Base-by-base conservation (phyloP, 2,797 vertebrate species). In the Cuniculus paca region DNA sequence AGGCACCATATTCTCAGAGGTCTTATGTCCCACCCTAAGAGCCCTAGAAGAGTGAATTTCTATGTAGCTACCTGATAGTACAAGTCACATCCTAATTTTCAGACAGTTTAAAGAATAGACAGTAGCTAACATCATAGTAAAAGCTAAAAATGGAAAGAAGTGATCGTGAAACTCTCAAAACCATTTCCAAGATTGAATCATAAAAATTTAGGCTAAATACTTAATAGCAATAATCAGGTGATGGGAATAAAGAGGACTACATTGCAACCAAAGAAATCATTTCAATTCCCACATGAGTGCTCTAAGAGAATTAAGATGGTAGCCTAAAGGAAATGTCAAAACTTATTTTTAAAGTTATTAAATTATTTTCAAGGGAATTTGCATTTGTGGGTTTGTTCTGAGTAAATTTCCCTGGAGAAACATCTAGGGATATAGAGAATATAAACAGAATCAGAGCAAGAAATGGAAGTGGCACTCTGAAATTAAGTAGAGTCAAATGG, bases 331-430 rank as follows among this genome's bases (percentile, higher is more conserved):
- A 96, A 95, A 90, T 80, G 52, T 20, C 52, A 93, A 78, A 72
- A 79, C 52, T 90, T 91, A 24, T 81, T 89, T 93, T 91, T 84
- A 52, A 72, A 63, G 26, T 77, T 70, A 72, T 48, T 70, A 88
- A 82, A 20, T 96, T 95, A 68, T 96, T 93, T 94, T 88, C 77
- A 24, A 95, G 79, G 84, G 48, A 83, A 93, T 97, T 95, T 95
- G 90, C 77, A 77, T 95, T 88, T 91, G 58, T 77, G 45, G 48
- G 17, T 60, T 88, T 94, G 65, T 88, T 91, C 58, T 92, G 79
- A 93, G 87, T 89, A 83, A 92, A 92, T 95, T 88, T 97, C 36
- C 85, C 92, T 79, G 80, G 80, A 95, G 56, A 93, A 96, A 50
- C 36, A 6, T 86, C 39, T 84, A 50, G 63, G 61, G 31, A 90